Conservation (phyloP, 2,797 vertebrate genomes). For the Mareca penelope region DNA sequence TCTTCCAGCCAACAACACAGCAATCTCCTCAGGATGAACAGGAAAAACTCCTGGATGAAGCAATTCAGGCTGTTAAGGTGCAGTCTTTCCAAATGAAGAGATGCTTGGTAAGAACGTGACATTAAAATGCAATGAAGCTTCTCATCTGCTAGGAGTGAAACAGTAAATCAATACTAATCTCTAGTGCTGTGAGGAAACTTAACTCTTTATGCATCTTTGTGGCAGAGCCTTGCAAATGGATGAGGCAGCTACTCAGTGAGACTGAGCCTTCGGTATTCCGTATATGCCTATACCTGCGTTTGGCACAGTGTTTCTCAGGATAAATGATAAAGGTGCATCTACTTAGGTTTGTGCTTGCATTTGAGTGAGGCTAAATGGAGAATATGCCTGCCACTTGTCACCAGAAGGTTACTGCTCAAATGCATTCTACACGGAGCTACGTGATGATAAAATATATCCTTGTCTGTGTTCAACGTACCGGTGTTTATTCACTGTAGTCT, state of each 20-base stretch:
- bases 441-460: background rate
- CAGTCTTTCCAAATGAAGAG: constrained; percentile 99
- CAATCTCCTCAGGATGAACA: constrained; percentile 98
- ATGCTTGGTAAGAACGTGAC: constrained; percentile 88
- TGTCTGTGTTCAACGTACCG: background rate
- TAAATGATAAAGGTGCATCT: background rate
- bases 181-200: background rate
- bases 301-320: background rate
- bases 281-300: background rate
- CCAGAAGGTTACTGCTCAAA: background rate
- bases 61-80: constrained; percentile 97
- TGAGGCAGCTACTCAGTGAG: background rate
- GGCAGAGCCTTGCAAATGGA: background rate
- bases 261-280: background rate
- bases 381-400: background rate
- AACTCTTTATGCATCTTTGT: background rate
- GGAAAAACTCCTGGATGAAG: constrained; percentile 98
- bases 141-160: background rate
- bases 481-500: background rate
- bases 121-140: background rate
- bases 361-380: background rate
- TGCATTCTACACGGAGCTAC: background rate
- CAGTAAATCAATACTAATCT: background rate
- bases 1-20: constrained; percentile 90
- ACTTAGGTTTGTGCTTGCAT: background rate